Evolutionary conservation across 1,140 invertebrate genomes (phyloP).

Genomic region (Zaprionus nigranus): DNA sequence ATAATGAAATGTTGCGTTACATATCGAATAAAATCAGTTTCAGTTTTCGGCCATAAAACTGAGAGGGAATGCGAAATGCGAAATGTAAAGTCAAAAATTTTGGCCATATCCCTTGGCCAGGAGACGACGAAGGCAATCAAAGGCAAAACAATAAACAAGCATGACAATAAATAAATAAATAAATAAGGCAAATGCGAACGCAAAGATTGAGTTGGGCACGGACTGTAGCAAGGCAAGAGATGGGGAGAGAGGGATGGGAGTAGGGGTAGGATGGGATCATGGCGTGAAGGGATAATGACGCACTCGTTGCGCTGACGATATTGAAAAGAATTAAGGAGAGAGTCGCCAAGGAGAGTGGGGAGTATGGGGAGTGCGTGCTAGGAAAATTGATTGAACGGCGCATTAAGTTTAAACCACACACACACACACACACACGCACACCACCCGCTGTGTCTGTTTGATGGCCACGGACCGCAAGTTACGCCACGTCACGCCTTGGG

Average conservation of each 20-base stretch:
- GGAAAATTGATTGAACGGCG: constrained; percentile 75
- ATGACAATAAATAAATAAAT: constrained; percentile 80
- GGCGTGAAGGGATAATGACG: constrained; percentile 73
- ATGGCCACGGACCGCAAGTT: constrained; percentile 6
- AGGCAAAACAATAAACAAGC: constrained; percentile 78
- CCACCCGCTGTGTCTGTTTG: constrained; percentile 10
- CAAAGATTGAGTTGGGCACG: constrained; percentile 25
- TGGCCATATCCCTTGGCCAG: constrained; percentile 7
- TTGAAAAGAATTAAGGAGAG: constrained; percentile 41
- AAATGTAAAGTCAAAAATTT: constrained; percentile 26
- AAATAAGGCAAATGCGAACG: constrained; percentile 50
- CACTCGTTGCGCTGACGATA: constrained; percentile 54
- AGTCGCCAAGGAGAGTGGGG: neutral
- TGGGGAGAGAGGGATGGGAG: neutral
- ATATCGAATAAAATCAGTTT: constrained; percentile 1
- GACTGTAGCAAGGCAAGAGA: neutral
- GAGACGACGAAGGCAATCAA: constrained; percentile 66
- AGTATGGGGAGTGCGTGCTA: neutral
- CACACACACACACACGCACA: constrained; percentile 26
- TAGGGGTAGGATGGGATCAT: neutral
- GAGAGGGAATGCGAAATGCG: constrained; percentile 3
- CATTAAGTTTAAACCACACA: constrained; percentile 72
- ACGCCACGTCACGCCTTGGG: constrained; percentile 18
- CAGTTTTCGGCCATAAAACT: neutral
- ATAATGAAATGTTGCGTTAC: constrained; percentile 1